Percentiles rank a stretch among this genome's conserved stretches.
These are phyloP conservation scores for Macaca mulatta DNA, from an alignment of 2,113 vertebrate genomes.

Conservation along the genomic window DNA sequence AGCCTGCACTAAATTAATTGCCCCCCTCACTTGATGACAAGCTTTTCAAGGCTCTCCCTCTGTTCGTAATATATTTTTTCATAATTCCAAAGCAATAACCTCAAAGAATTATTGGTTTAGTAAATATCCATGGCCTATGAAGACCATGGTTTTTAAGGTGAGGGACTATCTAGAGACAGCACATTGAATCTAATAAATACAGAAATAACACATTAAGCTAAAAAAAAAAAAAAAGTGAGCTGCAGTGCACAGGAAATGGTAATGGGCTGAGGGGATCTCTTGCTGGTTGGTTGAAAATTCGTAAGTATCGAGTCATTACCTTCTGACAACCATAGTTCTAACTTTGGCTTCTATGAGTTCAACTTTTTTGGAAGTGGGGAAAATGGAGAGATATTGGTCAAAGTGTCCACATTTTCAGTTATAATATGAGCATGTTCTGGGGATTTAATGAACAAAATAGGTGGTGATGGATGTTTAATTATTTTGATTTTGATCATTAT, in stretches of 20 bases:
- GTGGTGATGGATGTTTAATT: neutral
- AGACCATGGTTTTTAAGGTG: neutral
- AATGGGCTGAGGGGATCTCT: neutral
- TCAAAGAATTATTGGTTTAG: neutral
- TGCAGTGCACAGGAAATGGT: neutral
- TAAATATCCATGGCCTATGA: slow-evolving; percentile 32
- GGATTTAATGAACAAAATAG: neutral
- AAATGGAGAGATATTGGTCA: neutral
- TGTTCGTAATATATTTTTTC: slow-evolving; percentile 23
- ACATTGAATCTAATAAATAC: neutral
- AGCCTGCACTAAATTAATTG: neutral
- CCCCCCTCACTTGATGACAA: neutral
- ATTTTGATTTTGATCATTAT: neutral
- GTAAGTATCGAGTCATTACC: neutral
- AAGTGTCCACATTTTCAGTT: neutral
- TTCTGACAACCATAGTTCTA: neutral
- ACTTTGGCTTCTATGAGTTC: neutral
- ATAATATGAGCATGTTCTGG: neutral
- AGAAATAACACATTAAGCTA: slow-evolving; percentile 24
- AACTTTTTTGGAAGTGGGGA: neutral
- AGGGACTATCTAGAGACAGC: neutral
- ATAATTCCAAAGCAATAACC: slow-evolving; percentile 33
- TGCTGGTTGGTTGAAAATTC: slow-evolving; percentile 32
- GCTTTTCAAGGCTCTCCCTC: neutral
- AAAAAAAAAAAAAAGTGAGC: neutral